These are phyloP conservation scores for Palythoa grandiflora DNA, from an alignment of 92 coral and sea anemone genomes.

Conservation along the genomic window DNA sequence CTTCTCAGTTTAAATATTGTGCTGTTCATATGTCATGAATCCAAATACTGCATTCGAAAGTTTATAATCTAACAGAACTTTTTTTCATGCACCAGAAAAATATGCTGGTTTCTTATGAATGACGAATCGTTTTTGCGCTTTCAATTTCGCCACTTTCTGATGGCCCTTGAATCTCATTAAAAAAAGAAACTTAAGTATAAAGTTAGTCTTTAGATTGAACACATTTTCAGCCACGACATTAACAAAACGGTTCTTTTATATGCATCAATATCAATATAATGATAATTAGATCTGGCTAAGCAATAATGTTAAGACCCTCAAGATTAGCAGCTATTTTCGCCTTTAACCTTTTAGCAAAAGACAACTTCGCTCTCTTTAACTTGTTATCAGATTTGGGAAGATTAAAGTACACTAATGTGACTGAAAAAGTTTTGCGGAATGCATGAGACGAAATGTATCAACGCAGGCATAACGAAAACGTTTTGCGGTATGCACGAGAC, in stretches of 20 bases:
- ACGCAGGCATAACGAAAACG: not conserved
- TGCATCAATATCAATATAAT: not conserved
- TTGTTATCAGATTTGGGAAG: not conserved
- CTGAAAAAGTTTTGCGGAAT: not conserved
- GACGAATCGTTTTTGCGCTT: not conserved
- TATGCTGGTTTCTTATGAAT: not conserved
- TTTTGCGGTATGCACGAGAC: slow-evolving; percentile 12
- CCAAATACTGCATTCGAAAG: too few species aligned
- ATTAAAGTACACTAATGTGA: not conserved
- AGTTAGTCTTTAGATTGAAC: not conserved
- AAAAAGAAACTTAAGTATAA: not conserved
- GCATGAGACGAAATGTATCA: not conserved
- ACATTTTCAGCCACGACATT: not conserved
- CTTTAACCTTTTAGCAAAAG: not conserved
- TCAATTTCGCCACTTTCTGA: too few species aligned
- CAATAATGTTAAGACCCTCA: not conserved
- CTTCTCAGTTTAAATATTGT: too few species aligned
- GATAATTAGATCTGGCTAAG: not conserved
- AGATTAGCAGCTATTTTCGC: not conserved
- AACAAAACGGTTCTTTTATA: not conserved
- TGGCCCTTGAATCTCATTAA: not conserved
- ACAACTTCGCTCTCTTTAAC: not conserved
- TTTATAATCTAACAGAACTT: too few species aligned
- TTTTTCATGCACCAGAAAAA: too few species aligned
- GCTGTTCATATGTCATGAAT: too few species aligned